These are phyloP conservation scores for Myocastor coypus DNA, from an alignment of 2,113 vertebrate genomes.

Conservation along the genomic window DNA sequence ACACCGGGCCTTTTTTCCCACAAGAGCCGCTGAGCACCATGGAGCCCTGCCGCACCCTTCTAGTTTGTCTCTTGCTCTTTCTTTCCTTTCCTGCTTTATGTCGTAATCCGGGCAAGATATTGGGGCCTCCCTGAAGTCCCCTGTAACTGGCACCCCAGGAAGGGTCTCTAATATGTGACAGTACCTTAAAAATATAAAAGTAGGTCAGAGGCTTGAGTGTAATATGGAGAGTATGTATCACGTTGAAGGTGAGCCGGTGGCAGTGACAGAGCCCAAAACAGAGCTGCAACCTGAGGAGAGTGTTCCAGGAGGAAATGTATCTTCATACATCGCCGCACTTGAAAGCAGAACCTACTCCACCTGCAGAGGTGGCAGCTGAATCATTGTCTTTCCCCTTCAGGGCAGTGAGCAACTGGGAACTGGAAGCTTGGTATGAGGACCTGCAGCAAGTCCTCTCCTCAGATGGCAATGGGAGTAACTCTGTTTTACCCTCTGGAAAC, in stretches of 20 bases:
- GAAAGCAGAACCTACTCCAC: no score
- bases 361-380: no score
- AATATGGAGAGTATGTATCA: neutral
- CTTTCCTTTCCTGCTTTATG: neutral
- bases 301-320: no score
- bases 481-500: constrained; percentile 83
- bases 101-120: neutral
- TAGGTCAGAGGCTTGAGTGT: constrained; percentile 67
- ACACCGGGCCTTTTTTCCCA: neutral
- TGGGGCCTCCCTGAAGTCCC: neutral
- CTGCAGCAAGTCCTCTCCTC: constrained; percentile 96
- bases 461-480: constrained; percentile 89
- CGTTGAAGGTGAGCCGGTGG: constrained; percentile 83
- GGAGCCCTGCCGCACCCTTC: neutral
- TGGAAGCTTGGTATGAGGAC: constrained; percentile 98
- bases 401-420: constrained; percentile 93
- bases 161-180: neutral
- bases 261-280: constrained; percentile 75
- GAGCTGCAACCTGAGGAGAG: constrained; percentile 71
- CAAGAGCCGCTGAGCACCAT: neutral
- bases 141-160: neutral
- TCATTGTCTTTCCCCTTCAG: constrained; percentile 74
- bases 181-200: neutral
- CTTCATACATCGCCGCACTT: no score
- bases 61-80: neutral